Conservation (phyloP, 2,797 vertebrate genomes). For the Etheostoma nigrum region DNA sequence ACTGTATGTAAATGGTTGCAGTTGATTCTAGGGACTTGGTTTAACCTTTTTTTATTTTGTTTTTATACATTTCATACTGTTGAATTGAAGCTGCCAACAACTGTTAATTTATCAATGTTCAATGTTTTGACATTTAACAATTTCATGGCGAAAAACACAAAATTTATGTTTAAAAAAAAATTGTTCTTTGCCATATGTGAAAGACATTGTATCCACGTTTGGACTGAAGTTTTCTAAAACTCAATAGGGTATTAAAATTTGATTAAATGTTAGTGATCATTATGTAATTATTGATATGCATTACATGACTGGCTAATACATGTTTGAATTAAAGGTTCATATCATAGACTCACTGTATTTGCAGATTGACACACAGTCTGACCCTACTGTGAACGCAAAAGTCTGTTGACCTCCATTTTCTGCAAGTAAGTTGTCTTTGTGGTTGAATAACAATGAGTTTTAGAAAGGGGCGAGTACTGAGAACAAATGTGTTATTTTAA, state of each 20-base stretch:
- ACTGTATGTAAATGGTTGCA: not conserved
- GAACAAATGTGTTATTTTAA: not conserved
- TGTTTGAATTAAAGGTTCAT: not conserved
- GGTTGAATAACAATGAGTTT: constrained; percentile 13
- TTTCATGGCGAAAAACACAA: not conserved
- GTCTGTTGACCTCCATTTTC: constrained; percentile 2
- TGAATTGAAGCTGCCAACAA: not conserved
- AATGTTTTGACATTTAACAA: not conserved
- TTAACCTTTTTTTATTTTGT: not conserved
- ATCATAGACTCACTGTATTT: not conserved
- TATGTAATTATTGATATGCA: not conserved
- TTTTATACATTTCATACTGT: not conserved
- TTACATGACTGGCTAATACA: not conserved
- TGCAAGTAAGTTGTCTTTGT: constrained; percentile 10
- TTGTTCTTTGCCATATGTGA: not conserved
- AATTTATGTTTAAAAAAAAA: not conserved
- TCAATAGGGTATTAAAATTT: not conserved
- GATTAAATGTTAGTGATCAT: not conserved
- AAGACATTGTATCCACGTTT: not conserved
- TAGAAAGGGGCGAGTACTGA: not conserved
- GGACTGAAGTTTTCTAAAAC: not conserved
- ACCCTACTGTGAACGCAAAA: not conserved
- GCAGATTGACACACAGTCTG: not conserved
- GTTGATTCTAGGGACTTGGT: constrained; percentile 2
- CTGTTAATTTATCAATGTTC: not conserved